Evolutionary conservation across 2,113 vertebrate species (phyloP).

Genomic region (Butorides virescens): DNA sequence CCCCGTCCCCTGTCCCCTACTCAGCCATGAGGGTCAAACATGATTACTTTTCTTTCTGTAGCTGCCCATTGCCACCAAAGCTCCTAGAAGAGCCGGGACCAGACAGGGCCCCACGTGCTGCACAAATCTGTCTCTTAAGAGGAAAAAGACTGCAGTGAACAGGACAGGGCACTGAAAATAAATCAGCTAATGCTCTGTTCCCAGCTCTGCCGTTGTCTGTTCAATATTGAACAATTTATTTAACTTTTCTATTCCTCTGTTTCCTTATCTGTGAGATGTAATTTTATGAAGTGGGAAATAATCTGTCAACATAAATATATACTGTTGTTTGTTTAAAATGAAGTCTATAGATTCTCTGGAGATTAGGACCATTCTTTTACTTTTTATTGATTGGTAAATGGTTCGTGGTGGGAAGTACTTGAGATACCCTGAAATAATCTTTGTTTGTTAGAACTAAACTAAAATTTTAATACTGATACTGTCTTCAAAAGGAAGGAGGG

Average conservation of each 20-base stretch:
- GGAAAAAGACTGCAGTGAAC: neutral
- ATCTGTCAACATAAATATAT: neutral
- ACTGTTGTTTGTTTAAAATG: neutral
- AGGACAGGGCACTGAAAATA: neutral
- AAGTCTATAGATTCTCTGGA: neutral
- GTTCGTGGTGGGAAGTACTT: neutral
- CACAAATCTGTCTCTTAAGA: neutral
- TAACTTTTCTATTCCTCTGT: neutral
- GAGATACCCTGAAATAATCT: neutral
- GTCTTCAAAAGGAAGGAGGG: neutral
- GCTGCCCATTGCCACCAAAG: neutral
- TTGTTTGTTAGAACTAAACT: neutral
- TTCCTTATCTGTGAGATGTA: neutral
- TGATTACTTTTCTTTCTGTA: neutral
- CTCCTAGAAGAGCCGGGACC: neutral
- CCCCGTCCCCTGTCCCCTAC: neutral
- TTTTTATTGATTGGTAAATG: neutral
- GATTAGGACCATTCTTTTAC: neutral
- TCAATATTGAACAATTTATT: neutral
- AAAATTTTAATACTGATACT: neutral
- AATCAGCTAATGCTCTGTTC: neutral
- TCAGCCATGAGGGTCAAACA: accelerated
- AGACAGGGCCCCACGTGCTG: neutral
- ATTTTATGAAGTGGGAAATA: neutral
- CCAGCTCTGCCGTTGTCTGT: neutral